These are phyloP conservation scores for Oostethus manadensis DNA, from an alignment of 2,113 vertebrate species.

Conservation along the genomic window DNA sequence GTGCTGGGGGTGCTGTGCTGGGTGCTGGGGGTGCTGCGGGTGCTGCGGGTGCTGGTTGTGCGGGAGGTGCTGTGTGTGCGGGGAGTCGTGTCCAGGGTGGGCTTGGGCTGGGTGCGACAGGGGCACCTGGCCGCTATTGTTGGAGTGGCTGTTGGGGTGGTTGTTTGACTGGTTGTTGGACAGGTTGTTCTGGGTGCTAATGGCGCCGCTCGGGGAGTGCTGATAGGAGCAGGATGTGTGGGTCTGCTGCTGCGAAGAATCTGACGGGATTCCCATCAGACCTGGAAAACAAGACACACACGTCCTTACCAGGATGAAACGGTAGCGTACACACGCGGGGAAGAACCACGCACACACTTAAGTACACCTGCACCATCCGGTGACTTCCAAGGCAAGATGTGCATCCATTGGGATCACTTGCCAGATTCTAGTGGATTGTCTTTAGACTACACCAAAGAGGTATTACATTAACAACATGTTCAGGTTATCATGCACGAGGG, in stretches of 20 bases:
- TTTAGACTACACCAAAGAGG: too few species aligned
- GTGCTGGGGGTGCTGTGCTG: conserved; percentile 58
- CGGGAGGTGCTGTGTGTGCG: conserved; percentile 71
- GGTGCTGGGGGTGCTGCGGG: conserved; percentile 46
- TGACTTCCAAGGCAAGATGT: too few species aligned
- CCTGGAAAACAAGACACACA: conserved; percentile 60
- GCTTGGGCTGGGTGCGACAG: conserved; percentile 78
- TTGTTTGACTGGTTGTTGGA: conserved; percentile 73
- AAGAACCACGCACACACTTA: neutral
- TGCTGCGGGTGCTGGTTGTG: conserved; percentile 63
- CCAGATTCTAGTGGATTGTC: too few species aligned
- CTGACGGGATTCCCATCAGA: conserved; percentile 82
- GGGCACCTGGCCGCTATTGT: conserved; percentile 79
- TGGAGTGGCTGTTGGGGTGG: conserved; percentile 77
- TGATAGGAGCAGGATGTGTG: conserved; percentile 92
- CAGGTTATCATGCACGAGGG: too few species aligned
- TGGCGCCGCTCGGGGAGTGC: conserved; percentile 82
- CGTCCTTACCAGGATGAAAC: neutral
- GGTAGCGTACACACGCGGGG: neutral
- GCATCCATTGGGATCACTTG: too few species aligned
- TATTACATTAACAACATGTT: too few species aligned
- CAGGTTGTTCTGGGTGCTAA: conserved; percentile 74
- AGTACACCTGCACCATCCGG: too few species aligned
- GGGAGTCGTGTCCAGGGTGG: conserved; percentile 70
- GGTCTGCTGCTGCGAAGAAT: conserved; percentile 79